A percentile compares a stretch with the other conserved stretches of the same genome.
Conservation (phyloP, 2,113 vertebrate species). For the Haplochromis vanheusdeni region DNA sequence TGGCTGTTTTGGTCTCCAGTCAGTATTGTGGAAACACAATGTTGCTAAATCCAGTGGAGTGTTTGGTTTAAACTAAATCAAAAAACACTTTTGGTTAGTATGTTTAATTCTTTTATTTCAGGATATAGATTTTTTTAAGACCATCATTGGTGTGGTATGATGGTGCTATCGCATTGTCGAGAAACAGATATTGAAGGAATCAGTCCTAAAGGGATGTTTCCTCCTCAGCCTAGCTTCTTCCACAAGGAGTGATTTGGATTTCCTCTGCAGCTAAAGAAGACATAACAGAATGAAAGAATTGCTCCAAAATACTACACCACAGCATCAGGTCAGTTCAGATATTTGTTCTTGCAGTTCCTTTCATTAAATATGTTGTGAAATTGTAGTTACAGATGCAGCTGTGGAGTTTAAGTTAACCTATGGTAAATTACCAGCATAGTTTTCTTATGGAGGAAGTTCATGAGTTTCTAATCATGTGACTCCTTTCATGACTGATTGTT, state of each 20-base stretch:
- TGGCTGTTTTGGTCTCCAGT: too few relatives aligned
- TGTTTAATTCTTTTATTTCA: not conserved
- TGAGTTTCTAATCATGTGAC: not conserved
- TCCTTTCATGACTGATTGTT: not conserved
- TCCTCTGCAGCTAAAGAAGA: not conserved
- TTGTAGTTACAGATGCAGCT: not conserved
- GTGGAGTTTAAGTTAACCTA: not conserved
- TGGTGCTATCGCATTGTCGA: rapidly evolving
- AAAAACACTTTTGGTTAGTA: not conserved
- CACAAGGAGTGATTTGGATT: not conserved
- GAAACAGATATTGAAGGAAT: not conserved
- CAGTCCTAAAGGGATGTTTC: not conserved
- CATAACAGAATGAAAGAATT: not conserved
- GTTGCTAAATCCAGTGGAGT: too few relatives aligned
- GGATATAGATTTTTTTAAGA: not conserved
- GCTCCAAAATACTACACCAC: not conserved
- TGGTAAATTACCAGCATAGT: not conserved
- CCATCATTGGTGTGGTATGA: not conserved
- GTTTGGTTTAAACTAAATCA: too few relatives aligned
- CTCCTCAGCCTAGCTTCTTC: not conserved
- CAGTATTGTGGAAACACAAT: too few relatives aligned
- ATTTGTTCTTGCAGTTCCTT: not conserved
- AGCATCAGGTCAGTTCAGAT: not conserved
- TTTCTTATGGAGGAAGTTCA: not conserved
- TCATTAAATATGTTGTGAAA: not conserved